Conservation (phyloP, 2,888 invertebrate genomes). For the Temnothorax unifasciatus region DNA sequence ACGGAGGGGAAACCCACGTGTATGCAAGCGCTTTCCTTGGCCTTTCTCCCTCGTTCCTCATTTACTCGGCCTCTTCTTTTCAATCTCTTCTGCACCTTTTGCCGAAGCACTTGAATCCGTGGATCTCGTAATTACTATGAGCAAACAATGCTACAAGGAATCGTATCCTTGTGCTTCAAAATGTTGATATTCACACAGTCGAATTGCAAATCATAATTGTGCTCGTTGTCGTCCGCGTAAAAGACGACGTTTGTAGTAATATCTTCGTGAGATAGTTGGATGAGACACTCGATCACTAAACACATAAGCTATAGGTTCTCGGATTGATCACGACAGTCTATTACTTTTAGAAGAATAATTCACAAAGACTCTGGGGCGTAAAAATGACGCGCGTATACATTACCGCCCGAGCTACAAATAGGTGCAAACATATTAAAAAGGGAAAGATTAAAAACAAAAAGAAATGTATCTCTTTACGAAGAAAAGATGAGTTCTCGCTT, state of each 20-base stretch:
- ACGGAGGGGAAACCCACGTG: neutral
- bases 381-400: conserved; percentile 11
- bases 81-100: conserved; percentile 68
- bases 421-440: conserved; percentile 26
- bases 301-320: conserved; percentile 23
- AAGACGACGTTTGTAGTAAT: conserved; percentile 25
- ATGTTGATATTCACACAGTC: conserved; percentile 15
- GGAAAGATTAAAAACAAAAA: conserved; percentile 11
- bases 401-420: neutral
- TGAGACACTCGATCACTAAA: conserved; percentile 64
- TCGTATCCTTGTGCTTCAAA: conserved; percentile 57
- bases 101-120: conserved; percentile 61
- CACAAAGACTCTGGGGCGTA: neutral
- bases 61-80: conserved; percentile 51
- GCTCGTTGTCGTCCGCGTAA: neutral
- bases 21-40: conserved; percentile 25
- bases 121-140: conserved; percentile 81
- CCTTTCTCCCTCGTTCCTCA: conserved; percentile 13
- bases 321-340: conserved; percentile 59
- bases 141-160: conserved; percentile 81
- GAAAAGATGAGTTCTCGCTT: conserved; percentile 25
- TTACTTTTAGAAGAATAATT: conserved; percentile 68
- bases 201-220: conserved; percentile 1
- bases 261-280: conserved; percentile 34
- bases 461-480: neutral